Evolutionary conservation across 2,888 invertebrate genomes (phyloP).

Genomic region (Hirtodrosophila alboralis): DNA sequence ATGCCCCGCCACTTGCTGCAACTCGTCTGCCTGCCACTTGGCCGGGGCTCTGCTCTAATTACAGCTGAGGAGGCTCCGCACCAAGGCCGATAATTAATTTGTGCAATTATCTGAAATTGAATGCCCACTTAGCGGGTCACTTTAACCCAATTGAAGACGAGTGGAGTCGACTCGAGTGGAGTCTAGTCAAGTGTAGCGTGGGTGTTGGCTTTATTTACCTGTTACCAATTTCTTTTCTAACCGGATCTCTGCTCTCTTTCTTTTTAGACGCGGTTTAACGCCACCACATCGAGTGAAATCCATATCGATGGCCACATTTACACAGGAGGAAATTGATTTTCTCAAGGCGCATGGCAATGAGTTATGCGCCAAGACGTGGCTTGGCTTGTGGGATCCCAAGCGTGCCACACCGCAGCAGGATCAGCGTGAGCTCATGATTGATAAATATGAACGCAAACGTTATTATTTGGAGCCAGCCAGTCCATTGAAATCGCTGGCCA

Average conservation of each 20-base stretch:
- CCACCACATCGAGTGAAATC: conserved; percentile 99
- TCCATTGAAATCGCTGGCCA: conserved; percentile 83
- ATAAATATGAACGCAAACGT: conserved; percentile 97
- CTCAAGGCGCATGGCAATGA: conserved; percentile 96
- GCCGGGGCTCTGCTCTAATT: conserved; percentile 31
- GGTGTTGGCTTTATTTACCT: background rate
- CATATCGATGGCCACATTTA: conserved; percentile 99
- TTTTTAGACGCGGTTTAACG: conserved; percentile 95
- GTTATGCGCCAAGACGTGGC: conserved; percentile 95
- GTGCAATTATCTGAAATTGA: conserved; percentile 73
- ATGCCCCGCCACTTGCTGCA: conserved; percentile 5
- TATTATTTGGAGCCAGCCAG: conserved; percentile 84
- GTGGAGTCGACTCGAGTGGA: no score
- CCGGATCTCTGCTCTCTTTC: conserved; percentile 3
- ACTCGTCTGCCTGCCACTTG: conserved; percentile 31
- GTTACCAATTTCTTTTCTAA: conserved; percentile 2
- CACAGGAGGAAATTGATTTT: conserved; percentile 96
- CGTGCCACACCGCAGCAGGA: conserved; percentile 92
- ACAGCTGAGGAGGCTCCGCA: conserved; percentile 26
- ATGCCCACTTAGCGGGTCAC: conserved; percentile 64
- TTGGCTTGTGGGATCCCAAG: conserved; percentile 94
- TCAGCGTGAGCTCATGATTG: conserved; percentile 95
- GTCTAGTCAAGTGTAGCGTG: no score
- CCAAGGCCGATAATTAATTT: conserved; percentile 71
- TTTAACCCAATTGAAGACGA: conserved; percentile 22